Conservation (phyloP, 2,797 vertebrate genomes). For the Acanthornis magna region DNA sequence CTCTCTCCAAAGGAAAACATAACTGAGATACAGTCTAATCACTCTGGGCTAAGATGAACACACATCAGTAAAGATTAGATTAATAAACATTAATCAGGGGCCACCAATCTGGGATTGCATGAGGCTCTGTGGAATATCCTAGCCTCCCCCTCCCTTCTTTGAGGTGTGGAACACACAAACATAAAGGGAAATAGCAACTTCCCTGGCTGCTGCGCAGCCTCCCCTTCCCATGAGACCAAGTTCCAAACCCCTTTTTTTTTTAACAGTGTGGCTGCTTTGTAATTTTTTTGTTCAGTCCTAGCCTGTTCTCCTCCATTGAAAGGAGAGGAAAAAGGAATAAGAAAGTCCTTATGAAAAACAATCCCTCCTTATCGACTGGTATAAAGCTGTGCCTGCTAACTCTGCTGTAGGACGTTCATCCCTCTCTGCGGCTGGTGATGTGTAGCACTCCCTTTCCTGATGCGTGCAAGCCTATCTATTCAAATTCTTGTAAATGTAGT, state of each 20-base stretch:
- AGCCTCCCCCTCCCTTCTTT: background rate
- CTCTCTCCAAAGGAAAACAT: background rate
- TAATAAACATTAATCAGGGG: background rate
- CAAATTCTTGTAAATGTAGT: constrained; percentile 5
- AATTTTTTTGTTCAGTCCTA: background rate
- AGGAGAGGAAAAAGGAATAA: background rate
- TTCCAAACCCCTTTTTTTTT: background rate
- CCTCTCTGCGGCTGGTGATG: background rate
- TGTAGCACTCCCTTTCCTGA: background rate
- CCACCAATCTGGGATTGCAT: background rate
- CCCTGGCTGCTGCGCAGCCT: background rate
- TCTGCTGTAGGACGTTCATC: background rate
- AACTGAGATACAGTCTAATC: background rate
- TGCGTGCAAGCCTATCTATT: background rate
- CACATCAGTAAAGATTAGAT: background rate
- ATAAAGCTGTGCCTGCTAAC: background rate
- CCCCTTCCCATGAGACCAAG: background rate
- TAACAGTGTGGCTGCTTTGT: background rate
- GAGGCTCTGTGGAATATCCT: background rate
- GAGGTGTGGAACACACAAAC: background rate
- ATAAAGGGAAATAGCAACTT: background rate
- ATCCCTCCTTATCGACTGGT: background rate
- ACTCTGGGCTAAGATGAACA: background rate
- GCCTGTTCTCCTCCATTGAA: background rate
- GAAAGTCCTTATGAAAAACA: background rate